phyloP scores from a whole-genome alignment of 1,140 invertebrate species.

The Temnothorax nylanderi region DNA sequence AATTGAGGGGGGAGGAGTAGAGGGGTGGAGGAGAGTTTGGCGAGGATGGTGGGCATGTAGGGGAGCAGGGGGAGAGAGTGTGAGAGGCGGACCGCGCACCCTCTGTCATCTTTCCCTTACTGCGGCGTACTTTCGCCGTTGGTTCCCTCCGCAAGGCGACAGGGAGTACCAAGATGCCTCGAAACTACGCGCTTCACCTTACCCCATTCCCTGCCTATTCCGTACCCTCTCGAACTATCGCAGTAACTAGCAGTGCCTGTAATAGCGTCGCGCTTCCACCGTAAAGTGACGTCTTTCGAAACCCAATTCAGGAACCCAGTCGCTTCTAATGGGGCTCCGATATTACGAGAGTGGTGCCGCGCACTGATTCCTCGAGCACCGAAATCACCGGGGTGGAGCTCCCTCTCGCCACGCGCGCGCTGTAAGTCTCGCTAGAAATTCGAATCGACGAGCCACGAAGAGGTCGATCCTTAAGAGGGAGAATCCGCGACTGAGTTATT shows the following conservation, averaged over 20 bases:
- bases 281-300: slow-evolving; percentile 81
- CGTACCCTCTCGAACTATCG: slow-evolving; percentile 71
- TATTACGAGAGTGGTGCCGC: slow-evolving; percentile 70
- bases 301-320: slow-evolving; percentile 75
- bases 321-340: slow-evolving; percentile 75
- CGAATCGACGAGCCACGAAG: slow-evolving; percentile 25
- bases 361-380: slow-evolving; percentile 71
- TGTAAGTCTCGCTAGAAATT: slow-evolving; percentile 58
- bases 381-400: slow-evolving; percentile 25
- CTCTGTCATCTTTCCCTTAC: slow-evolving; percentile 73
- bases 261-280: slow-evolving; percentile 78
- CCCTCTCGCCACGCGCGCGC: slow-evolving; percentile 39
- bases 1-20: background rate
- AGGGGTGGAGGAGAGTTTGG: slow-evolving; percentile 18
- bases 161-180: slow-evolving; percentile 73
- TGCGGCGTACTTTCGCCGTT: slow-evolving; percentile 58
- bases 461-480: slow-evolving; percentile 13
- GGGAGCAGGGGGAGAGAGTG: background rate
- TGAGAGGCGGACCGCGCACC: slow-evolving; percentile 27
- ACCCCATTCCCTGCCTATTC: slow-evolving; percentile 64
- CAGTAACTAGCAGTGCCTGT: slow-evolving; percentile 81
- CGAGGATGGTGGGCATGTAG: slow-evolving; percentile 15
- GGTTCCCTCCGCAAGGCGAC: slow-evolving; percentile 68
- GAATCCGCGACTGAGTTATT: slow-evolving; percentile 45
- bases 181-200: slow-evolving; percentile 75